These are phyloP conservation scores for Rhinoptilus africanus DNA, from an alignment of 2,113 vertebrate genomes.

Conservation along the genomic window DNA sequence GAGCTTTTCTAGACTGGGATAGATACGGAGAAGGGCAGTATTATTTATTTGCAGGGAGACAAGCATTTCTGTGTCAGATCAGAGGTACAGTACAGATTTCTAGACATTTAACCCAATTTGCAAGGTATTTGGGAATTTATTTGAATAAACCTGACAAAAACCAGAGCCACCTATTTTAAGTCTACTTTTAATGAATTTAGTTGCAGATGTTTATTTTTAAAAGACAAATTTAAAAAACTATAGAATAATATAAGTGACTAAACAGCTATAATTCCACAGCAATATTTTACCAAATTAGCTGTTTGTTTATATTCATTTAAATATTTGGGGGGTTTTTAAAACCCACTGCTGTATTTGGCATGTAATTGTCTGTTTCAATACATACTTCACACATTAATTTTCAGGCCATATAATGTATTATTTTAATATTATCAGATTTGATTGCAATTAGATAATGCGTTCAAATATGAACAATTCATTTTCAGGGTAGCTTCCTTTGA, in stretches of 20 bases:
- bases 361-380: background rate
- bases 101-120: background rate
- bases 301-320: constrained; percentile 43
- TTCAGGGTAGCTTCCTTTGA: background rate
- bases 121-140: background rate
- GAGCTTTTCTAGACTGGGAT: background rate
- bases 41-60: background rate
- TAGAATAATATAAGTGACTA: background rate
- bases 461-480: background rate
- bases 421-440: constrained; percentile 28
- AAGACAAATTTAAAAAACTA: background rate
- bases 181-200: background rate
- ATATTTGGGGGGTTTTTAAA: background rate
- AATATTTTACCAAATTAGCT: constrained; percentile 17
- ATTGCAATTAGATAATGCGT: background rate
- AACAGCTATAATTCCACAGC: background rate
- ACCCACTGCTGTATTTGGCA: background rate
- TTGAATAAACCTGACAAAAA: background rate
- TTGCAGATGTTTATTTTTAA: background rate
- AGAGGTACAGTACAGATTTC: background rate
- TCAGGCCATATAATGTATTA: background rate
- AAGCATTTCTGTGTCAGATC: background rate
- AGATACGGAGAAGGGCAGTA: background rate
- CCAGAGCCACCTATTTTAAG: background rate
- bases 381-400: background rate